A percentile compares a stretch with the other conserved stretches of the same genome.
These are phyloP conservation scores for Plotosus lineatus DNA, from an alignment of 2,113 vertebrate species.

Conservation along the genomic window DNA sequence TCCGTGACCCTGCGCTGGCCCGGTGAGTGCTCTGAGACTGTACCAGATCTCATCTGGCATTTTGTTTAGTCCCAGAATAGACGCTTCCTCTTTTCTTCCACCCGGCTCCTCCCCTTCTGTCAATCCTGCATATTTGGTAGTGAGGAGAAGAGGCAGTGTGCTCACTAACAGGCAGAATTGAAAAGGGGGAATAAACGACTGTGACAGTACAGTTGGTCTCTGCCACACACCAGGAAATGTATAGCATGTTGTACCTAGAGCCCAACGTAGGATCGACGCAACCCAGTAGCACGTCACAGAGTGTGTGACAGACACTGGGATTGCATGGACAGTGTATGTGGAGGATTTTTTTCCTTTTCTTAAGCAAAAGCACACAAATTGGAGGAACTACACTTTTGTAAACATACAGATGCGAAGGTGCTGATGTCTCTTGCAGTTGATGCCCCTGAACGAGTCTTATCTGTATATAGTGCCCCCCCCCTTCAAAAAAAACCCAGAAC, in stretches of 20 bases:
- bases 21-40: slow-evolving; percentile 28
- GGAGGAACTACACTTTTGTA: slow-evolving; percentile 4
- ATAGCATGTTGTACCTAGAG: slow-evolving; percentile 57
- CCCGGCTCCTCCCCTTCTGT: not conserved
- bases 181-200: slow-evolving; percentile 19
- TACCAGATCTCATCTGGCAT: slow-evolving; percentile 47
- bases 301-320: slow-evolving; percentile 39
- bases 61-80: slow-evolving; percentile 51
- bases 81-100: slow-evolving; percentile 42
- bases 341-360: slow-evolving; percentile 12
- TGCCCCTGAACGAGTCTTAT: slow-evolving; percentile 1
- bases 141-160: slow-evolving; percentile 41
- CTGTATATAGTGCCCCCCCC: slow-evolving; percentile 31
- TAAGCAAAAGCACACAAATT: not conserved
- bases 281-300: slow-evolving; percentile 55
- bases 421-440: slow-evolving; percentile 7
- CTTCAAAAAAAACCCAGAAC: slow-evolving; percentile 14
- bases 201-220: slow-evolving; percentile 13
- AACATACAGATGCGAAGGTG: not conserved
- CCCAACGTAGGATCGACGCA: slow-evolving; percentile 57
- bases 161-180: slow-evolving; percentile 47
- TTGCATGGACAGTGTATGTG: slow-evolving; percentile 9
- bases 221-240: slow-evolving; percentile 46
- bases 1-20: slow-evolving; percentile 40
- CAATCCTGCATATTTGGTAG: slow-evolving; percentile 40